Conservation (phyloP, 1,140 invertebrate genomes). For the Euschistus heros region DNA sequence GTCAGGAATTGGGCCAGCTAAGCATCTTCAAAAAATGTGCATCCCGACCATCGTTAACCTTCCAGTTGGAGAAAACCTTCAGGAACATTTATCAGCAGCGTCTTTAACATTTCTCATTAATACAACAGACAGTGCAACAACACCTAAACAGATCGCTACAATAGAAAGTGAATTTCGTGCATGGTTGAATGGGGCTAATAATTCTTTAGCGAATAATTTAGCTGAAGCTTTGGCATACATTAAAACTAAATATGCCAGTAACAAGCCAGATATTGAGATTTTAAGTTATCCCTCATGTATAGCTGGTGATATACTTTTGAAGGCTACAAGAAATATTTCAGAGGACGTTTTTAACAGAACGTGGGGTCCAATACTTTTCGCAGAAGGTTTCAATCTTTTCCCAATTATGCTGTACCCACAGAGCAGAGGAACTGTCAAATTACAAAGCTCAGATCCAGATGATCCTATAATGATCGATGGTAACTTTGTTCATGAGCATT, state of each 20-base stretch:
- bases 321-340: conserved; percentile 29
- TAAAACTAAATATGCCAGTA: conserved; percentile 44
- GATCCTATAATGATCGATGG: conserved; percentile 50
- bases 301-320: conserved; percentile 32
- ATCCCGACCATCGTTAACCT: conserved; percentile 43
- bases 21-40: conserved; percentile 20
- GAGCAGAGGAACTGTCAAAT: conserved; percentile 42
- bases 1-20: conserved; percentile 24
- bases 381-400: conserved; percentile 23
- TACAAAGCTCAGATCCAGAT: conserved; percentile 46
- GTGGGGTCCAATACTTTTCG: background rate
- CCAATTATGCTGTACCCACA: conserved; percentile 42
- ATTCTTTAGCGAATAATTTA: conserved; percentile 35
- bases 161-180: background rate
- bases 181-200: conserved; percentile 25
- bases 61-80: conserved; percentile 49
- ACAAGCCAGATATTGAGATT: conserved; percentile 51
- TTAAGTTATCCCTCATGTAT: conserved; percentile 41
- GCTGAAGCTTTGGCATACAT: conserved; percentile 54
- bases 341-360: conserved; percentile 24
- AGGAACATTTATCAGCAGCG: conserved; percentile 57
- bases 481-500: conserved; percentile 37
- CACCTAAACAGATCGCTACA: conserved; percentile 22
- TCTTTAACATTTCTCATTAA: conserved; percentile 55
- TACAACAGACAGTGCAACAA: conserved; percentile 42